Evolutionary conservation across 2,888 invertebrate genomes (phyloP).

Genomic region (Yponomeuta cagnagella): DNA sequence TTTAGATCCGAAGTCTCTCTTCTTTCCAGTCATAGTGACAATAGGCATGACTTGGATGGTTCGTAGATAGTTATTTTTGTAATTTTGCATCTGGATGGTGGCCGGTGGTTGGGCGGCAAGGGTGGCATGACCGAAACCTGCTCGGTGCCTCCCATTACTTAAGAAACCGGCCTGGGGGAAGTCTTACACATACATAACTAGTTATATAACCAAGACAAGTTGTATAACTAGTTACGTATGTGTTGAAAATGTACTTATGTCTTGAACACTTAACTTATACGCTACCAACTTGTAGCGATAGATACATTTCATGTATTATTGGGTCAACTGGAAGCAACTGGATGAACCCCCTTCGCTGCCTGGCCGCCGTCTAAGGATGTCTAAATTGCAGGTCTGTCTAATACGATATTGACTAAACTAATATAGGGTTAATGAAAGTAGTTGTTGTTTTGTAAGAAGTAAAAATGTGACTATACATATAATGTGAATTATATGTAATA

Average conservation of each 20-base stretch:
- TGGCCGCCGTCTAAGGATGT: constrained; percentile 40
- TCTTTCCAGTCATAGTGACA: constrained; percentile 43
- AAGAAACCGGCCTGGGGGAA: no score
- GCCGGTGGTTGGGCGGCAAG: constrained; percentile 14
- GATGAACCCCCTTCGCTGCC: constrained; percentile 17
- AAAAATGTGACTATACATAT: constrained; percentile 59
- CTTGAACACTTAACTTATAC: no score
- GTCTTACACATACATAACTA: no score
- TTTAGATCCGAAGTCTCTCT: constrained; percentile 26
- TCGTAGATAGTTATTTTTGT: constrained; percentile 60
- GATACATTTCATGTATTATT: no score
- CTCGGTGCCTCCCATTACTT: neutral
- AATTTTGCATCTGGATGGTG: constrained; percentile 44
- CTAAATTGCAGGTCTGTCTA: constrained; percentile 62
- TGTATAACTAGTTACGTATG: no score
- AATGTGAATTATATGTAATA: constrained; percentile 68
- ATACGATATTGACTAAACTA: constrained; percentile 44
- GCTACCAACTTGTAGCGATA: no score
- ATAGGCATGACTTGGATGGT: constrained; percentile 35
- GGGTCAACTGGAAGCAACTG: neutral
- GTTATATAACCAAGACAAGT: no score
- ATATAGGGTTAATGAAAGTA: constrained; percentile 65
- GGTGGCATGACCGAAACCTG: neutral
- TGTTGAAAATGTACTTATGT: no score
- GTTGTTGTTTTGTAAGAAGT: constrained; percentile 73